Evolutionary conservation across 1,140 invertebrate genomes (phyloP), one percentile per base, ranked within the genome.

Genomic region (Holcopasites calliopsidis): DNA sequence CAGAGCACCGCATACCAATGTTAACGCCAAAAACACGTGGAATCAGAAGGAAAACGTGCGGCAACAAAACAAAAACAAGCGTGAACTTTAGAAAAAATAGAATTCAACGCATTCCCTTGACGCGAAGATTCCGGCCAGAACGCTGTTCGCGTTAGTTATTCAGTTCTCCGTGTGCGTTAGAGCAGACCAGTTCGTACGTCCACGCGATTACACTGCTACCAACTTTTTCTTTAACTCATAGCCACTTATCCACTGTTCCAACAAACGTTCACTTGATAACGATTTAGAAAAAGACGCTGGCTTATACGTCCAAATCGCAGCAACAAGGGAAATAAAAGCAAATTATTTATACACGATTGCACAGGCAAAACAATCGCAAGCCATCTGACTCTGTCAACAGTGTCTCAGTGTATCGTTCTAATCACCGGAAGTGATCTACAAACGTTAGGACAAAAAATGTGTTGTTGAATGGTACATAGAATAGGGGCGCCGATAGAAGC

Each of bases 161-260:
- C 71, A 76, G 64, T 76, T 66, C 40, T 10, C 47, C 54, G 61
- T 50, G 50, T 47, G n/a, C 72, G 52, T 70, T 70, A 54, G 26
- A 54, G 42, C 18, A n/a, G 60, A 21, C 23, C 44, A 42, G n/a
- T 61, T 52, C 60, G 54, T 35, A 50, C 13, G 55, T 52, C 23
- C 60, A 68, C 57, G 55, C 40, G 3, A 33, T 64, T 35, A 23
- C 26, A 23, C 52, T 61, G n/a, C 40, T 35, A 69, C 31, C n/a
- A 26, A 60, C 26, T 50, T 13, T 11, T 1, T 40, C 23, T 4
- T 16, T 13, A 50, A 75, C 64, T 69, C 23, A 23, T 54, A 7
- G 2, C 13, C 10, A 23, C 11, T 69, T 18, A 10, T 44, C 42
- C 11, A 69, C 31, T 31, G 8, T 47, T 21, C 33, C 18, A 49